Evolutionary conservation across 1,140 invertebrate genomes (phyloP).

Genomic region (Eulimnadia texana): DNA sequence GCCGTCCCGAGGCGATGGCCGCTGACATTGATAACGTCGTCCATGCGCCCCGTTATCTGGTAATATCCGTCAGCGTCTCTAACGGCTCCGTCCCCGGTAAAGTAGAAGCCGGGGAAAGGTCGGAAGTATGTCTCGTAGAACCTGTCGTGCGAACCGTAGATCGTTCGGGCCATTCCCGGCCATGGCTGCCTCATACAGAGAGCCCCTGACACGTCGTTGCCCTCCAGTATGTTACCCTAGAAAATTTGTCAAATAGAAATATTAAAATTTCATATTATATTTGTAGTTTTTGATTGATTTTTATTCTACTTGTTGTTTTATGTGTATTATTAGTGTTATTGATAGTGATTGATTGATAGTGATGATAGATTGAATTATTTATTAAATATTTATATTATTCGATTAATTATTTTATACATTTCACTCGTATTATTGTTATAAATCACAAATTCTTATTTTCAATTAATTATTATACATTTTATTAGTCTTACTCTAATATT

Average conservation of each 20-base stretch:
- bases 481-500: no score
- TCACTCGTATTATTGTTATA: no score
- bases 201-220: constrained; percentile 18
- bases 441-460: no score
- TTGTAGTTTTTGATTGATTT: no score
- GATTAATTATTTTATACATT: no score
- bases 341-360: no score
- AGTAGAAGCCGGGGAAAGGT: constrained; percentile 90
- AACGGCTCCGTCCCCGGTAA: constrained; percentile 86
- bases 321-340: no score
- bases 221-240: constrained; percentile 15
- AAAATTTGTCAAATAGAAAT: neutral
- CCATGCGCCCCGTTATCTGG: constrained; percentile 92
- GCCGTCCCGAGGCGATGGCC: constrained; percentile 94
- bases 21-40: constrained; percentile 96
- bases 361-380: no score
- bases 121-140: constrained; percentile 91
- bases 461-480: no score
- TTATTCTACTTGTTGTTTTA: no score
- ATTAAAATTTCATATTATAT: neutral
- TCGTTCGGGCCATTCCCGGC: constrained; percentile 92
- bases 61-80: constrained; percentile 87
- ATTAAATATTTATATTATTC: no score
- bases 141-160: constrained; percentile 80
- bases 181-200: constrained; percentile 84